phyloP scores from a whole-genome alignment of 2,888 invertebrate species.

The Tortrix viridana region DNA sequence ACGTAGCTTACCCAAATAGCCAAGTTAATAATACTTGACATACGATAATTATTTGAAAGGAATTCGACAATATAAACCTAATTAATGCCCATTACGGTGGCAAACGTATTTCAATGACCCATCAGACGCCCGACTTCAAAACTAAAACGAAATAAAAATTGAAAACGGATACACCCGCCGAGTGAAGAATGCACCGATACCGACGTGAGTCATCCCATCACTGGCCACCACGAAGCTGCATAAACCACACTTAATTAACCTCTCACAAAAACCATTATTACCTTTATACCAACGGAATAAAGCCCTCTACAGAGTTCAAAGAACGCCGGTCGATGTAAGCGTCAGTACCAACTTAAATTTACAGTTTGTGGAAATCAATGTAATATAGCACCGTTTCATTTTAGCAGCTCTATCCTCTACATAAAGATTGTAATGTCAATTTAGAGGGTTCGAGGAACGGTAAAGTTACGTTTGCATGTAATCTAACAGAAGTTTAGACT shows the following conservation, averaged over 20 bases:
- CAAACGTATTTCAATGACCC: slow-evolving; percentile 48
- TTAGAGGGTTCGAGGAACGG: slow-evolving; percentile 10
- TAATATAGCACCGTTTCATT: slow-evolving; percentile 39
- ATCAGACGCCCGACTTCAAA: slow-evolving; percentile 60
- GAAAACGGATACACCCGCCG: slow-evolving; percentile 70
- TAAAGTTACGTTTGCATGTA: slow-evolving; percentile 12
- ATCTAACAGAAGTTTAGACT: slow-evolving; percentile 63
- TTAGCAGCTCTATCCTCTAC: slow-evolving; percentile 42
- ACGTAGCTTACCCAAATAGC: too few species aligned
- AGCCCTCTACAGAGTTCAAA: slow-evolving; percentile 45
- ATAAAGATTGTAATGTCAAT: slow-evolving; percentile 38
- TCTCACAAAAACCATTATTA: slow-evolving; percentile 46
- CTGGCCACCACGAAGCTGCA: slow-evolving; percentile 70
- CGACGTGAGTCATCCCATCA: slow-evolving; percentile 76
- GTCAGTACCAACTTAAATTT: slow-evolving; percentile 56
- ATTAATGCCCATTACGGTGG: slow-evolving; percentile 34
- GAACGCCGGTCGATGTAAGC: slow-evolving; percentile 49
- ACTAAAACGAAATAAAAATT: slow-evolving; percentile 61
- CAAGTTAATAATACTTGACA: too few species aligned
- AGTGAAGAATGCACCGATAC: slow-evolving; percentile 72
- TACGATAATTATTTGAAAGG: too few species aligned
- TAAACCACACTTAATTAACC: slow-evolving; percentile 49
- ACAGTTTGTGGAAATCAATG: slow-evolving; percentile 50
- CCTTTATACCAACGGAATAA: slow-evolving; percentile 46
- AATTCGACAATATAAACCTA: slow-evolving; percentile 4